phyloP scores from a whole-genome alignment of 1,140 invertebrate species.

The Lepidurus arcticus region DNA sequence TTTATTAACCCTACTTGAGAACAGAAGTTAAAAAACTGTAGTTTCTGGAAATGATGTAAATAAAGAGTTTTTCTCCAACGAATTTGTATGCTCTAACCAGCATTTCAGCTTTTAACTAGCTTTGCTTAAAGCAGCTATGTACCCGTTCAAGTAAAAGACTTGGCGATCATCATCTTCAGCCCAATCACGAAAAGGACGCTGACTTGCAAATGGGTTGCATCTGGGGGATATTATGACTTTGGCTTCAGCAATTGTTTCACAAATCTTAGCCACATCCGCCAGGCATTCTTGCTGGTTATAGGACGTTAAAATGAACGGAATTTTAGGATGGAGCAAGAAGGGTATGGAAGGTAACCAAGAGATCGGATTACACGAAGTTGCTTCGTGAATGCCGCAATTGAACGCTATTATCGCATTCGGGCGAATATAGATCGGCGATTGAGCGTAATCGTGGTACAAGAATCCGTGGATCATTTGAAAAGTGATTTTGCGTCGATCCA shows the following conservation, averaged over 20 bases:
- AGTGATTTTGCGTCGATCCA: conserved; percentile 43
- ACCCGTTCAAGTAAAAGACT: conserved; percentile 24
- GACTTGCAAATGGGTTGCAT: conserved; percentile 17
- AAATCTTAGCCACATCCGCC: conserved; percentile 2
- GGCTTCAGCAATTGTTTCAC: not conserved
- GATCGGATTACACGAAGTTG: not conserved
- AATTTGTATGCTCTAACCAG: too few relatives aligned
- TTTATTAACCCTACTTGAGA: too few relatives aligned
- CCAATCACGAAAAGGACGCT: conserved; percentile 23
- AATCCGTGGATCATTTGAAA: conserved; percentile 52
- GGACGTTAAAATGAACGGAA: conserved; percentile 20
- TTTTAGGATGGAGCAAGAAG: not conserved
- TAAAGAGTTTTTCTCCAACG: too few relatives aligned
- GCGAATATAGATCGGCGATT: conserved; percentile 43
- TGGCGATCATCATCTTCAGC: conserved; percentile 13
- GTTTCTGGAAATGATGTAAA: too few relatives aligned
- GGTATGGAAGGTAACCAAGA: conserved; percentile 5
- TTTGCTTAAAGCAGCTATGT: not conserved
- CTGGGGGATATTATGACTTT: not conserved
- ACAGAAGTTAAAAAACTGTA: too few relatives aligned
- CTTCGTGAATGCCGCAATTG: conserved; percentile 52
- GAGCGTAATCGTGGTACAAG: conserved; percentile 55
- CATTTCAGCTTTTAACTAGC: not conserved
- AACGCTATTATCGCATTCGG: conserved; percentile 60
- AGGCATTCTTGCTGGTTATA: conserved; percentile 24